phyloP scores from a whole-genome alignment of 2,797 vertebrate species.

The Phalloptychus januarius region DNA sequence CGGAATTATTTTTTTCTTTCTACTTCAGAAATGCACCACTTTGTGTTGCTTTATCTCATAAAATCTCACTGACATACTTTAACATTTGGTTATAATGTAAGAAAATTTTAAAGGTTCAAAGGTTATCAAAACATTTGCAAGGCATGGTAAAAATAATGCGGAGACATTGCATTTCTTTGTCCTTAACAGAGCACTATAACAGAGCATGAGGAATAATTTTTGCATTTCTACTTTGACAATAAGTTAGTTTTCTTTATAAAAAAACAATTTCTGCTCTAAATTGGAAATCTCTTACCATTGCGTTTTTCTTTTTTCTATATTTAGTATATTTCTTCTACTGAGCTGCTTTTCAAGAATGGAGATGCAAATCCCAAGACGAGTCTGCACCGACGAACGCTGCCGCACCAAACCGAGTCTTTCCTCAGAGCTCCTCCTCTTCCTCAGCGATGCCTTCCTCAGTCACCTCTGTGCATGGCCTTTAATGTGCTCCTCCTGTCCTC shows the following conservation, averaged over 20 bases:
- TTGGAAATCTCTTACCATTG: neutral
- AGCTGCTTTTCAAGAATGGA: slow-evolving; percentile 52
- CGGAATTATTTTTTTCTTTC: neutral
- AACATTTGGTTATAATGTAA: neutral
- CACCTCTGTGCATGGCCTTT: slow-evolving; percentile 24
- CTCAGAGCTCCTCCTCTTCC: slow-evolving; percentile 26
- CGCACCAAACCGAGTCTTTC: slow-evolving; percentile 20
- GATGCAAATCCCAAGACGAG: slow-evolving; percentile 15
- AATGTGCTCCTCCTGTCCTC: slow-evolving; percentile 12
- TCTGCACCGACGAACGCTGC: slow-evolving; percentile 2
- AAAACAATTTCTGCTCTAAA: neutral
- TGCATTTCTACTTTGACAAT: neutral
- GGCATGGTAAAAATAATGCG: neutral
- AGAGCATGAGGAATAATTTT: neutral
- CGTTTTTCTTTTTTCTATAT: neutral
- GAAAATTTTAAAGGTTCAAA: neutral
- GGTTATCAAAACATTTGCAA: neutral
- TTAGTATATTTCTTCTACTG: slow-evolving; percentile 84
- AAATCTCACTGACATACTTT: neutral
- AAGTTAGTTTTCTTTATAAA: neutral
- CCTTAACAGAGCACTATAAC: neutral
- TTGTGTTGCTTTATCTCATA: neutral
- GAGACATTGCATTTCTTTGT: neutral
- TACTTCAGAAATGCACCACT: neutral
- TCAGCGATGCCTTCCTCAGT: slow-evolving; percentile 29